Base-by-base conservation (phyloP, 1,140 invertebrate species). In the Drosophila eugracilis region DNA sequence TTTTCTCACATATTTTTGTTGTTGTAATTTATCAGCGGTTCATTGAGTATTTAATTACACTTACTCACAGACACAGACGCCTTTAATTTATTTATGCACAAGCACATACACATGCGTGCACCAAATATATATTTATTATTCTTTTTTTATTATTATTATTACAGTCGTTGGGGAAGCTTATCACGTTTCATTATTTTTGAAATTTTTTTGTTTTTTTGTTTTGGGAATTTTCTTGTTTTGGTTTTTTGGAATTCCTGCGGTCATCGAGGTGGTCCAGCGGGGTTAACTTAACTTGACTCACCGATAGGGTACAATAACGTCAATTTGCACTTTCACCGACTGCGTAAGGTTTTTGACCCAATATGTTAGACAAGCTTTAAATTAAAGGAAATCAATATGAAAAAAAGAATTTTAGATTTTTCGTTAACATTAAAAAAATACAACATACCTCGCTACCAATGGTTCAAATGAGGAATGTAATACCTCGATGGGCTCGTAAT, bases 31-130 rank as follows among this genome's bases (percentile, higher is more conserved):
- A 30, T 32, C 79, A 72, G 60, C 81, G 45, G 81, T 86, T 86
- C 81, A 86, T 83, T 86, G 83, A 86, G 81, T 88, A 88, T 53
- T 88, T 86, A 88, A 86, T 86, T 86, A 75, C 55, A 60, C 71
- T 77, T 66, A 59, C 17, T n/a, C 21, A 50, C 37, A 52, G 37
- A 67, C 60, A 71, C 66, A 55, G 48, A 52, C 41, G 54, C 12
- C 52, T 72, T 75, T 71, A 42, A 80, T 65, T 65, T 76, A 71
- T 55, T 52, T 42, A 57, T 53, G 49, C 32, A 17, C 12, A 48
- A 41, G 36, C 52, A 55, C 24, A 70, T 19, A 41, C 22, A 24
- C 22, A 24, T 22, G 3, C 32, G 22, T 37, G 30, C 17, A 19
- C 5, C 26, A 22, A 7, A 21, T 7, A 30, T 66, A 14, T 45